Evolutionary conservation across 2,797 vertebrate genomes (phyloP).

Genomic region (Masticophis lateralis): DNA sequence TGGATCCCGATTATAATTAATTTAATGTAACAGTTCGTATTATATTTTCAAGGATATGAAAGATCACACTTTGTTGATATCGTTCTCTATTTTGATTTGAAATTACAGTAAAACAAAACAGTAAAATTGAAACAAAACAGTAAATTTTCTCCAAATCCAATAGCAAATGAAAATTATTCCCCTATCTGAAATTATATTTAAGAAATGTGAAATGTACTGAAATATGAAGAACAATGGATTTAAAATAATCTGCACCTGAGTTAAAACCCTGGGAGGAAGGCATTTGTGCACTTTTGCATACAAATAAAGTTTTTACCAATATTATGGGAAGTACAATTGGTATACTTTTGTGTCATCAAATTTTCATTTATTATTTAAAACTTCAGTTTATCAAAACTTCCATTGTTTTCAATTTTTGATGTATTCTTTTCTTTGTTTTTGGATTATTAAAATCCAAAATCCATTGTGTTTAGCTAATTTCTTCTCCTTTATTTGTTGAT

Average conservation of each 20-base stretch:
- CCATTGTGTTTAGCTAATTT: not conserved
- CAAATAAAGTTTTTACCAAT: not conserved
- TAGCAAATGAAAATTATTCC: not conserved
- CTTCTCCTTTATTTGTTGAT: not conserved
- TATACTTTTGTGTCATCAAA: not conserved
- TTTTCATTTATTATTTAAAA: not conserved
- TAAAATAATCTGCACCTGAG: not conserved
- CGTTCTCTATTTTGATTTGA: not conserved
- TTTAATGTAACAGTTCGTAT: not conserved
- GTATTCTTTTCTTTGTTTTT: not conserved
- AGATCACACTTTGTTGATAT: not conserved
- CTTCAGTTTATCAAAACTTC: not conserved
- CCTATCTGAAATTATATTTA: not conserved
- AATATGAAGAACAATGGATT: not conserved
- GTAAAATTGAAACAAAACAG: not conserved
- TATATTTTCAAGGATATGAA: not conserved
- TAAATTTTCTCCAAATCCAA: not conserved
- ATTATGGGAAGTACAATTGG: not conserved
- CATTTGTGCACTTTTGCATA: not conserved
- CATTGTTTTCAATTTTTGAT: not conserved
- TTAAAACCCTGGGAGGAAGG: not conserved
- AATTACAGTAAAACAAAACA: not conserved
- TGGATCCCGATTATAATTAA: not conserved
- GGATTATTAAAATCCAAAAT: not conserved
- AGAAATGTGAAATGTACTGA: not conserved